Evolutionary conservation across 2,113 vertebrate species (phyloP).

Genomic region (Archilochus colubris): DNA sequence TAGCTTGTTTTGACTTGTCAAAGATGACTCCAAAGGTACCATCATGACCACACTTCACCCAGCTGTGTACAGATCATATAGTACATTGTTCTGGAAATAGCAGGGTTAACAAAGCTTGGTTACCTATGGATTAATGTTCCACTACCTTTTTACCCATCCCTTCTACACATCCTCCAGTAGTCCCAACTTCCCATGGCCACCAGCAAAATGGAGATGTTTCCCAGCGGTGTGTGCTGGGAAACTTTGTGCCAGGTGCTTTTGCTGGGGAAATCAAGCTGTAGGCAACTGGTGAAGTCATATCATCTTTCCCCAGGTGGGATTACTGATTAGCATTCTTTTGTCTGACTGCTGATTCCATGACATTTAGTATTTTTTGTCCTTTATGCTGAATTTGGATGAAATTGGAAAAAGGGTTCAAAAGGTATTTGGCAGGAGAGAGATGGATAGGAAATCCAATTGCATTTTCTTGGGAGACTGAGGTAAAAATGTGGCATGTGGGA

Average conservation of each 20-base stretch:
- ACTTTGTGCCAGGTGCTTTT: accelerated
- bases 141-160: background rate
- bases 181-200: background rate
- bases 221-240: accelerated
- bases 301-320: accelerated
- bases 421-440: background rate
- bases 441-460: background rate
- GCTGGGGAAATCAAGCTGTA: background rate
- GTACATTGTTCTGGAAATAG: background rate
- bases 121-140: background rate
- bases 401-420: background rate
- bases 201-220: background rate
- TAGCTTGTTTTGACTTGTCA: accelerated
- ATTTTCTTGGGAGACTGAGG: background rate
- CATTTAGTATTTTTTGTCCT: accelerated
- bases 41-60: background rate
- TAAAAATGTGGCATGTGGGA: accelerated
- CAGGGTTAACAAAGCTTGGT: background rate
- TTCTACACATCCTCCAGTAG: accelerated
- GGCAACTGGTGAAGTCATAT: background rate
- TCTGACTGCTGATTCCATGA: background rate
- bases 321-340: background rate
- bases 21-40: accelerated
- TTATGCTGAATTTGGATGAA: background rate
- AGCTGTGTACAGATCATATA: accelerated